Base-by-base conservation (phyloP, 2,888 invertebrate genomes). In the Panopea generosa region DNA sequence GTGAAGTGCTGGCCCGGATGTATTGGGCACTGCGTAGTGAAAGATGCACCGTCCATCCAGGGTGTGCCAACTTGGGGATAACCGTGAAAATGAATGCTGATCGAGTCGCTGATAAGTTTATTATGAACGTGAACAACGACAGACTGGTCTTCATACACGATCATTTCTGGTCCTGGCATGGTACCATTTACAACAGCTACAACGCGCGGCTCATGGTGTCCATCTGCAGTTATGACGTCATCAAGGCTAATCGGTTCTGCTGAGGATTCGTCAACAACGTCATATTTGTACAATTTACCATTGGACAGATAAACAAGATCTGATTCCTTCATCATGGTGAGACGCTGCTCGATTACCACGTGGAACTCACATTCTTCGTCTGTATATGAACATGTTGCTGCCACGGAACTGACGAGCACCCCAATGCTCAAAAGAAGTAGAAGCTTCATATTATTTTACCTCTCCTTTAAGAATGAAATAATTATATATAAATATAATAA, bases 41-140 rank as follows among this genome's bases (percentile, higher is more conserved):
- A 84, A 0, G 84, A 72, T n/a, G 84, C 85, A 0, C 89, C 89
- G 70, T 89, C 89, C 86, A 87, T 87, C 81, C 82, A 89, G 9
- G 86, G 84, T 14, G 85, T 86, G 7, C 74, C 80, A 2, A 38
- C 27, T 77, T 40, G 40, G 9, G 7, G 9, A 11, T 11, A 11
- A 11, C 40, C 40, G 40, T 40, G 40, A 40, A 11, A 40, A 40
- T 40, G 40, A 16, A 40, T 40, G 16, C 40, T 40, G 40, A 40
- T 40, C 40, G 9, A 7, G n/a, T 83, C 22, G 72, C 75, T 14
- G 88, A 62, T 0, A 43, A 90, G 45, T 6, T 75, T 29, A 71
- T 90, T 89, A 11, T 47, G 76, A 3, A 87, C 87, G 57, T 84
- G 82, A 1, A 85, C 72, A 16, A 66, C 65, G 3, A 86, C 82